Conservation (phyloP, 1,140 invertebrate species). For the Episyrphus balteatus region DNA sequence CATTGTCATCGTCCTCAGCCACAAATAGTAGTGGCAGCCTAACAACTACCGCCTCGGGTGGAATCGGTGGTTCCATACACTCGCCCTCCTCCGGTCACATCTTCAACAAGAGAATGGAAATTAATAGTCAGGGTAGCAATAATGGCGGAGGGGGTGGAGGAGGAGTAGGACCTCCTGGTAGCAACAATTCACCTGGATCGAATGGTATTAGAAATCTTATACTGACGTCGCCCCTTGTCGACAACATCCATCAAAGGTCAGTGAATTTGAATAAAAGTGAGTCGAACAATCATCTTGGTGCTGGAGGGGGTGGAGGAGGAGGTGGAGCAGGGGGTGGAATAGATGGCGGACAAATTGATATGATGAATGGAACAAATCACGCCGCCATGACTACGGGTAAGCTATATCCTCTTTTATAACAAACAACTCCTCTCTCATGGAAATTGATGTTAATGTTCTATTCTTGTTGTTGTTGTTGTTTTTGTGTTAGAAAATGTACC, state of each 20-base stretch:
- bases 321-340: not conserved
- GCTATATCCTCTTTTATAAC: no score
- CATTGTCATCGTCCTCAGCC: not conserved
- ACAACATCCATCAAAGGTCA: no score
- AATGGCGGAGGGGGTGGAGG: not conserved
- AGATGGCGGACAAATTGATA: not conserved
- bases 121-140: not conserved
- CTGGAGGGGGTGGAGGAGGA: not conserved
- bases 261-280: no score
- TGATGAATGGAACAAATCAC: no score
- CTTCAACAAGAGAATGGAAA: constrained; percentile 2
- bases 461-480: no score
- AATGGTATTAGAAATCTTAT: constrained; percentile 33
- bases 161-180: constrained; percentile 11
- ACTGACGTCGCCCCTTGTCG: constrained; percentile 20
- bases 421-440: no score
- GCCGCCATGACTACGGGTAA: no score
- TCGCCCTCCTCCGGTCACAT: not conserved
- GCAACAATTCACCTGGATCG: constrained; percentile 26
- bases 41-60: not conserved
- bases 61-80: constrained; percentile 1
- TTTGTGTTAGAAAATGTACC: no score
- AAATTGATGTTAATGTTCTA: no score
- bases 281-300: not conserved
- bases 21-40: not conserved